Evolutionary conservation across 30 jellyfish, hydroid and myxozoan genomes (phyloP), one percentile per base, ranked within the genome.

Genomic region (Morbakka virulenta): DNA sequence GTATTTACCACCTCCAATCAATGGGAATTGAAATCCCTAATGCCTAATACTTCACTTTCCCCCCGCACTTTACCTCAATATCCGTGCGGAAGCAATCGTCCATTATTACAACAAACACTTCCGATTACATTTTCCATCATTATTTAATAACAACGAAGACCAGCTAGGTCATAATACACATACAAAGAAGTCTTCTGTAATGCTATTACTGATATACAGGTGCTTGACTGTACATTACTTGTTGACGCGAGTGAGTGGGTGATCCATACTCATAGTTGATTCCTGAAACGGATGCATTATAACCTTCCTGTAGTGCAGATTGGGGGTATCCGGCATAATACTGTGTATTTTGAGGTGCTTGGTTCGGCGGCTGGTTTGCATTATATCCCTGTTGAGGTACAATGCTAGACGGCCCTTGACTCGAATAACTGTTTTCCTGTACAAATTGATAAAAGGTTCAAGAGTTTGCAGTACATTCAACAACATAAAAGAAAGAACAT

Each of bases 221-320:
- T 28, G 95, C 90, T 51, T 76, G 95, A 1, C 89, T 64, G 63
- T 85, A 85, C 95, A 75, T 74, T 14, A 47, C 81, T 35, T 74
- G 94, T 34, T 67, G 79, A 30, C 70, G 83, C 51, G 31, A 82
- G 28, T 80, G 94, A 74, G 28, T 28, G 1, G 78, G 63, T 66
- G 30, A 27, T 2, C 25, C 28, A 36, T 82, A 82, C 6, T 82
- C 95, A 72, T 73, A 83, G 2, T 36, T 84, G 51, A 64, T 52
- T 21, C 68, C 77, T 73, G 64, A 88, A 17, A 41, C 86, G 51
- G 83, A 51, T 31, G 35, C 79, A 1, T 87, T 79, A 28, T 73
- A 73, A 1, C 87, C n/a, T 51, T 50, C 87, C 64, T 50, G 95
- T n/a, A 68, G 49, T 35, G 66, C 48, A 34, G 63, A 48, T n/a